These are phyloP conservation scores for Heliconius nattereri DNA, from an alignment of 1,140 invertebrate species.

Conservation along the genomic window DNA sequence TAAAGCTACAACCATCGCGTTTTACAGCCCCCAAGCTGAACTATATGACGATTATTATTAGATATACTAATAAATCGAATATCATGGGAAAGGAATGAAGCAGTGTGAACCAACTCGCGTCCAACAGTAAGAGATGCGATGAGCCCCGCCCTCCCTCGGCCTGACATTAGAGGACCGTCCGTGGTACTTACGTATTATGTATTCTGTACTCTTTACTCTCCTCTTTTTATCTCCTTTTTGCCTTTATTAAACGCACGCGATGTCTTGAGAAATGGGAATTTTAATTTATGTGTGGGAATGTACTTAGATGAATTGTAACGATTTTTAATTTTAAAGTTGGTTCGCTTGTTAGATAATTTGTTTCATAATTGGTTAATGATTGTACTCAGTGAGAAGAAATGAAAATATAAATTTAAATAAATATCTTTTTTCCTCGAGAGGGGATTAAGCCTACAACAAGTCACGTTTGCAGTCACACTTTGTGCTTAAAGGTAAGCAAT, in stretches of 20 bases:
- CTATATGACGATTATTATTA: too few relatives aligned
- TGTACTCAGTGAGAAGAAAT: too few relatives aligned
- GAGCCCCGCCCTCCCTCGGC: constrained; percentile 44
- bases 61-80: background rate
- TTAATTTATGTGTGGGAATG: constrained; percentile 38
- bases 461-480: too few relatives aligned
- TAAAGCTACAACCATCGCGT: too few relatives aligned
- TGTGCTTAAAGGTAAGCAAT: too few relatives aligned
- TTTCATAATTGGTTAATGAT: too few relatives aligned
- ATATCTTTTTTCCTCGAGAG: too few relatives aligned
- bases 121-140: constrained; percentile 47
- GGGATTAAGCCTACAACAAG: too few relatives aligned
- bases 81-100: constrained; percentile 41
- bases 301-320: constrained; percentile 16
- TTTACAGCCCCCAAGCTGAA: too few relatives aligned
- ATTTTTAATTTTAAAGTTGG: background rate
- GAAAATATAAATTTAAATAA: too few relatives aligned
- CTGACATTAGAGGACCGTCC: constrained; percentile 51
- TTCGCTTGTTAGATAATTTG: background rate
- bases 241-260: constrained; percentile 40
- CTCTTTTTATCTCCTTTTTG: constrained; percentile 25
- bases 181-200: constrained; percentile 19
- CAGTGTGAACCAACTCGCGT: constrained; percentile 38
- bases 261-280: constrained; percentile 30
- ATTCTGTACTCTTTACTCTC: constrained; percentile 3